These are phyloP conservation scores for Babylonia areolata DNA, from an alignment of 1,140 invertebrate species.

Conservation along the genomic window DNA sequence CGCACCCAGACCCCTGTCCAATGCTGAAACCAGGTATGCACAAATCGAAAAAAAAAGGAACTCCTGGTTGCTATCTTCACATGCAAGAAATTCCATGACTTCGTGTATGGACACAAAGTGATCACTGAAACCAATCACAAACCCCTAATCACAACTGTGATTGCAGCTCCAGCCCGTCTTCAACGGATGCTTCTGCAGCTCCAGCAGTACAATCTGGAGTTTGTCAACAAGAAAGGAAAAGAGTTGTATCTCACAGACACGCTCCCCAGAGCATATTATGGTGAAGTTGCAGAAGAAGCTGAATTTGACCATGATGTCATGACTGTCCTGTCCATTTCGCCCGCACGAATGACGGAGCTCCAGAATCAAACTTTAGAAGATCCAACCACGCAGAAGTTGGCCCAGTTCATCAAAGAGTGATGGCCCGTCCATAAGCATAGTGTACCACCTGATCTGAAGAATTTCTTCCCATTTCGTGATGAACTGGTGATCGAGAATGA, in stretches of 20 bases:
- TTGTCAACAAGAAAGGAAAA: slow-evolving; percentile 50
- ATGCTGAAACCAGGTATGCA: slow-evolving; percentile 61
- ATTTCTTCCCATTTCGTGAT: neutral
- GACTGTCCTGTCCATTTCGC: neutral
- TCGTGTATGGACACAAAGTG: slow-evolving; percentile 50
- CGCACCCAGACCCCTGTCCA: slow-evolving; percentile 73
- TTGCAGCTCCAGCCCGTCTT: slow-evolving; percentile 38
- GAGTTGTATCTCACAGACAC: neutral
- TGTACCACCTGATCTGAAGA: neutral
- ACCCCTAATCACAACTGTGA: neutral
- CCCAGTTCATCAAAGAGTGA: neutral
- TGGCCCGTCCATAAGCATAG: neutral
- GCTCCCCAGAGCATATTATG: slow-evolving; percentile 25
- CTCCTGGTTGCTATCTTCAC: slow-evolving; percentile 77
- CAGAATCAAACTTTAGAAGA: neutral
- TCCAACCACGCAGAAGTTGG: neutral
- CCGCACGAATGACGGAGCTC: neutral
- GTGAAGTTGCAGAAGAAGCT: neutral
- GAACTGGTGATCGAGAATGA: neutral
- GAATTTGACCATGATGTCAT: neutral
- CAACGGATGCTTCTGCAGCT: slow-evolving; percentile 46
- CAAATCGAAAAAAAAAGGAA: slow-evolving; percentile 79
- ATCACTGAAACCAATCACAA: slow-evolving; percentile 31
- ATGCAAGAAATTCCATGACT: slow-evolving; percentile 76
- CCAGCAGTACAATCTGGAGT: slow-evolving; percentile 53